Evolutionary conservation across 37 sponge, comb jelly and placozoan species (phyloP), one percentile per base, ranked within the genome.

Genomic region (Petrosia ficiformis): DNA sequence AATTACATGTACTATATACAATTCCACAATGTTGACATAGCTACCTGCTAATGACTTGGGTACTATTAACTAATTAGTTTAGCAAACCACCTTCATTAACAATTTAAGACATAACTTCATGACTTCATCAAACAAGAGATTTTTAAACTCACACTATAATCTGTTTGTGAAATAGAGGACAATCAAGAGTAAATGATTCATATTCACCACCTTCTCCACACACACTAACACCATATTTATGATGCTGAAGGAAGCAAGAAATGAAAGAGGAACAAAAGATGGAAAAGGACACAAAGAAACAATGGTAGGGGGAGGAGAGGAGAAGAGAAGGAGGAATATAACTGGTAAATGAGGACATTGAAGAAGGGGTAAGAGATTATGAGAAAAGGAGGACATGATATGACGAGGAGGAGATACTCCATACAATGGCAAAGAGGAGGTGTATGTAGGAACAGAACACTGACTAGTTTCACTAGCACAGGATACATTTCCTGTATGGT

Each of bases 131-230:
- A n/a, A n/a, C n/a, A n/a, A n/a, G n/a, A n/a, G n/a, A n/a, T n/a
- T n/a, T n/a, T n/a, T n/a, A 56, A 33, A 38, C 89, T 73, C 61
- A 94, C 95, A 99, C 41, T 19, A 80, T 67, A 35, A 99, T 82
- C 0, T 39, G 19, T 66, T 89, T 86, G 33, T 77, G 67, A 77
- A 93, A 99, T 48, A 99, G 90, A 19, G 99, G 99, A 56, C 94
- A 95, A 84, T 99, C 94, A 71, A 93, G 57, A 11, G 93, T 92
- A 65, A 93, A 83, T 28, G 94, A 93, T 72, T 99, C 99, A 58
- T 95, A 99, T 66, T 99, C 99, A 41, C 99, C 99, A 34, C 99
- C 99, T 71, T 99, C 99, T 6, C 99, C 99, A 78, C 99, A 95
- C n/a, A 99, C 82, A 59, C 93, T 89, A 48, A 95, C 77, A 32